These are phyloP conservation scores for Clangula hyemalis DNA, from an alignment of 2,797 vertebrate genomes.

Conservation along the genomic window DNA sequence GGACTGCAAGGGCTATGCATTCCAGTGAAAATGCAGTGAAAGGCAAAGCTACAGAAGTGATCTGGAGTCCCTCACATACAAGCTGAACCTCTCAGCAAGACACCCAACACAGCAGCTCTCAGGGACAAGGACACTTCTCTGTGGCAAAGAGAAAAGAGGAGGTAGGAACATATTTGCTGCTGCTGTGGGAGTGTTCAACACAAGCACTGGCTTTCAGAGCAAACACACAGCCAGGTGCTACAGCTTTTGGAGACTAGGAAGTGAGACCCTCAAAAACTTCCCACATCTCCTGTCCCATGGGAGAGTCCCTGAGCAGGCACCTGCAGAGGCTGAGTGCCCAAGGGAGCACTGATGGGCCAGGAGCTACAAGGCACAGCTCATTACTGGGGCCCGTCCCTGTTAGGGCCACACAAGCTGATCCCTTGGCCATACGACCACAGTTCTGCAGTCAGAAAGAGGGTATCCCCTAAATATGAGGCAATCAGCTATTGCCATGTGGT, in stretches of 20 bases:
- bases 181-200: background rate
- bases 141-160: background rate
- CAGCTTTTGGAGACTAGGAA: background rate
- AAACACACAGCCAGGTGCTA: background rate
- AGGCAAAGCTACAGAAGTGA: background rate
- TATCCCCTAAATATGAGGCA: background rate
- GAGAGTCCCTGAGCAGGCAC: background rate
- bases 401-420: background rate
- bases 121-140: background rate
- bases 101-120: background rate
- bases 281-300: background rate
- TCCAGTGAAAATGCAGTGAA: background rate
- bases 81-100: background rate
- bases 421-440: background rate
- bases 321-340: fast-evolving
- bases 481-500: background rate
- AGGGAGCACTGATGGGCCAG: background rate
- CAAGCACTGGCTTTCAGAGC: background rate
- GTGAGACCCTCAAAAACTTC: background rate
- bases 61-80: background rate
- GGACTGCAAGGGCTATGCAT: background rate
- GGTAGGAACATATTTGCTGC: background rate
- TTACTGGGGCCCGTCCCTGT: background rate
- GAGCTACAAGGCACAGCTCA: background rate
- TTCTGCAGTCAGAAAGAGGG: background rate